Evolutionary conservation across 2,113 vertebrate genomes (phyloP), one percentile per base, ranked within the genome.

Genomic region (Erinaceus europaeus): DNA sequence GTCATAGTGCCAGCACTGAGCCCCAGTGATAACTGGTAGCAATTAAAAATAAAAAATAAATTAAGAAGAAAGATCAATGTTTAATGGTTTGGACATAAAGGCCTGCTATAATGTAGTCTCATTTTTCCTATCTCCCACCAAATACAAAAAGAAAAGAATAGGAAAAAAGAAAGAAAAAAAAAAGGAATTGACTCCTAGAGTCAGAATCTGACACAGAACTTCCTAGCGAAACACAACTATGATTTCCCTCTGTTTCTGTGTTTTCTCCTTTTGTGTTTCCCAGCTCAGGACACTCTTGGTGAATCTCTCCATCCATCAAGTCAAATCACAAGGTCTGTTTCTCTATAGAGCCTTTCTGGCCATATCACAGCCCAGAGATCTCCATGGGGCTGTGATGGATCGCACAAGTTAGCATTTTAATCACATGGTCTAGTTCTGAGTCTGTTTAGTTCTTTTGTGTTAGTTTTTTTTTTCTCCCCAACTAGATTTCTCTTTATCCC

Each of bases 391-490:
- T 32, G 3, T 2, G 67, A 76, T 1, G 2, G 10, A 10, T 27
- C 18, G 7, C 15, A 20, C 10, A 32, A 21, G 1, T 21, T 34
- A 21, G 36, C 50, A 2, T 32, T n/a, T 12, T 3, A 5, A 29
- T 13, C 27, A 14, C 4, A 46, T 6, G 5, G 34, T 6, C 23
- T 42, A 44, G 27, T 21, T 40, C 29, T 25, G 32, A 14, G 20
- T 27, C 38, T 4, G 7, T 27, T 9, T 32, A 59, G 20, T 32
- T 61, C 40, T 17, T 65, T 27, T 34, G 9, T 38, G 13, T 18
- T 42, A 8, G 8, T 25, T 21, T 53, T 53, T 23, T 53, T 53
- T 77, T 92, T 80, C 72, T 75, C 61, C 20, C 25, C 40, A 84
- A 17, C n/a, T 17, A 50, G 23, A 3, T 40, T 72, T 72, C 79